A percentile compares a stretch with the other conserved stretches of the same genome.
phyloP scores from a whole-genome alignment of 2,113 vertebrate species.

The Proterorhinus semilunaris region DNA sequence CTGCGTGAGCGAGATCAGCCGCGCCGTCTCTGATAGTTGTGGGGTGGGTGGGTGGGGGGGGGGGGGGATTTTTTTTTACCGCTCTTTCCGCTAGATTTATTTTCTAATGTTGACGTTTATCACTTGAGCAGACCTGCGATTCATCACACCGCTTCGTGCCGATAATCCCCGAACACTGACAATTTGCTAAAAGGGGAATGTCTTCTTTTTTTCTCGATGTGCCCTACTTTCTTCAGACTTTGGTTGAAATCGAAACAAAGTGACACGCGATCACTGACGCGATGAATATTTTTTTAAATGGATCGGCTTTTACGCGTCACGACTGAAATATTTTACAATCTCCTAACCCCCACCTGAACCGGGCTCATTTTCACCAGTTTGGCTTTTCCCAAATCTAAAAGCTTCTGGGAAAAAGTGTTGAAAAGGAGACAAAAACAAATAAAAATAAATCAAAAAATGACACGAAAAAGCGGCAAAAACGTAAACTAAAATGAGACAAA shows the following conservation, averaged over 20 bases:
- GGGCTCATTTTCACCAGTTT: too few species aligned
- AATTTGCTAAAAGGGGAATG: constrained; percentile 71
- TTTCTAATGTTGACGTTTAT: constrained; percentile 85
- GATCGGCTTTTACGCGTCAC: too few species aligned
- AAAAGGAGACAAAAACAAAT: too few species aligned
- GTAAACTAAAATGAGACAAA: too few species aligned
- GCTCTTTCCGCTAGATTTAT: constrained; percentile 80
- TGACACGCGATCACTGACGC: background rate
- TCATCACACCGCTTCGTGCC: constrained; percentile 71
- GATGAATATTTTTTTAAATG: too few species aligned
- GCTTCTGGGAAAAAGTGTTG: too few species aligned
- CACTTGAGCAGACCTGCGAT: constrained; percentile 75
- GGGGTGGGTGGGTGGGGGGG: constrained; percentile 17
- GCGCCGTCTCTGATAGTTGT: constrained; percentile 50
- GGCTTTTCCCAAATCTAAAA: too few species aligned
- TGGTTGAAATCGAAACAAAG: background rate
- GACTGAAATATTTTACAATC: too few species aligned
- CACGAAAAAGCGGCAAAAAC: too few species aligned
- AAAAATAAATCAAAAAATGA: too few species aligned
- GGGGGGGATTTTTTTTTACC: constrained; percentile 78
- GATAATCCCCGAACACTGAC: constrained; percentile 72
- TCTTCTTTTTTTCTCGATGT: constrained; percentile 36
- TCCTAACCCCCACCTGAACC: too few species aligned
- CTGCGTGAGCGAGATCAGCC: constrained; percentile 50
- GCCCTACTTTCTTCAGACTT: background rate